Evolutionary conservation across 2,888 invertebrate species (phyloP), one percentile per base, ranked within the genome.

Genomic region (Lymantria monacha): DNA sequence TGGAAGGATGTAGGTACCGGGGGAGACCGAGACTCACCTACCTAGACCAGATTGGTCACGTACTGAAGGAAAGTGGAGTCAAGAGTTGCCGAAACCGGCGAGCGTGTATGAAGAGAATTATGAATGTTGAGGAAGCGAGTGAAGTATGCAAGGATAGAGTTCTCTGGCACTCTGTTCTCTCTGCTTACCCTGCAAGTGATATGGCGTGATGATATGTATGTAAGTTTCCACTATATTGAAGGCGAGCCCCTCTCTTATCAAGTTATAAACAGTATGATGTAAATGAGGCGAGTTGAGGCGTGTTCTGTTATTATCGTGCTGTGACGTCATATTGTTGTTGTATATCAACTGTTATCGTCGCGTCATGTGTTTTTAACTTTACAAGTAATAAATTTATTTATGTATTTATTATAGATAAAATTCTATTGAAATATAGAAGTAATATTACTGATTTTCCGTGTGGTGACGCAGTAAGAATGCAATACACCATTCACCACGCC

Each of bases 211-310:
- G 5, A 22, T 22, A 22, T 22, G 22, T 22, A 22, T 22, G 5
- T 22, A 49, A 49, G 15, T 49, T 49, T 49, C 49, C 49, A 45
- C 42, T 45, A n/a, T 42, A 30, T n/a, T 11, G 31, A 31, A 36
- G 49, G 45, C 47, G 42, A 42, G 47, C 47, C 47, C 42, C 46
- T 38, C 3, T 9, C 41, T 38, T 38, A 38, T 38, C 38, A 7
- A 11, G 30, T 14, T 15, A 13, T 33, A 47, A 45, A 44, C 31
- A 49, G 15, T 49, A 45, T 49, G 45, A 49, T 49, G 49, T 49
- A 49, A 49, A 33, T 31, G 11, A 36, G 10, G 9, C 12, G 14
- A 5, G 41, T 8, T n/a, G 40, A 42, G 42, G 45, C 49, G 49
- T 36, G 41, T 22, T 10, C 44, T 30, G n/a, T 38, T 38, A 0